A percentile compares a stretch with the other conserved stretches of the same genome.
phyloP scores from a whole-genome alignment of 2,888 invertebrate genomes.

The Entomobrya multifasciata region DNA sequence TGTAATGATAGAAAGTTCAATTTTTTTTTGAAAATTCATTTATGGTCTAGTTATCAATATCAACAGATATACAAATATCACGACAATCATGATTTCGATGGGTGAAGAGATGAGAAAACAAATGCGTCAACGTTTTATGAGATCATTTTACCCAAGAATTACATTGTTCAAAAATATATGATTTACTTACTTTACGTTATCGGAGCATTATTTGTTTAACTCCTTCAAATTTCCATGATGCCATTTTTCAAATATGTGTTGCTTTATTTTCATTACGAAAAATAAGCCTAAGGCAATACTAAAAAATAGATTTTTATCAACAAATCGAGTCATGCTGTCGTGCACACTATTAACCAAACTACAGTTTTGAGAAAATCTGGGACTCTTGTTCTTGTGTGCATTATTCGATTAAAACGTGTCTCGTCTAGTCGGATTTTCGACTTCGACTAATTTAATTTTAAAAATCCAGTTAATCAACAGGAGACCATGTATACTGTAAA shows the following conservation, averaged over 20 bases:
- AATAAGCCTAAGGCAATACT: too few relatives aligned
- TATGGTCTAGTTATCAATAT: conserved; percentile 9
- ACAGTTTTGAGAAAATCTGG: background rate
- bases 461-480: conserved; percentile 9
- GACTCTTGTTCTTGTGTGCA: background rate
- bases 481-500: background rate
- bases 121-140: conserved; percentile 15
- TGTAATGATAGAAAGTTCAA: background rate
- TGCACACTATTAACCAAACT: too few relatives aligned
- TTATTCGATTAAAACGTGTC: background rate
- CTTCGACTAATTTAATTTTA: background rate
- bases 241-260: too few relatives aligned
- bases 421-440: background rate
- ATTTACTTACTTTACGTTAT: too few relatives aligned
- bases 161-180: too few relatives aligned
- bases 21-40: conserved; percentile 30
- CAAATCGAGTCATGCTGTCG: too few relatives aligned
- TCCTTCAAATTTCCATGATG: too few relatives aligned
- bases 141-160: background rate
- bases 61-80: conserved; percentile 18
- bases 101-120: background rate
- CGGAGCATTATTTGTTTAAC: too few relatives aligned
- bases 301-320: too few relatives aligned
- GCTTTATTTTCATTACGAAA: too few relatives aligned
- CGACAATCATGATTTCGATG: conserved; percentile 39